Evolutionary conservation across 2,888 invertebrate species (phyloP).

Genomic region (Leucophenga maculata): DNA sequence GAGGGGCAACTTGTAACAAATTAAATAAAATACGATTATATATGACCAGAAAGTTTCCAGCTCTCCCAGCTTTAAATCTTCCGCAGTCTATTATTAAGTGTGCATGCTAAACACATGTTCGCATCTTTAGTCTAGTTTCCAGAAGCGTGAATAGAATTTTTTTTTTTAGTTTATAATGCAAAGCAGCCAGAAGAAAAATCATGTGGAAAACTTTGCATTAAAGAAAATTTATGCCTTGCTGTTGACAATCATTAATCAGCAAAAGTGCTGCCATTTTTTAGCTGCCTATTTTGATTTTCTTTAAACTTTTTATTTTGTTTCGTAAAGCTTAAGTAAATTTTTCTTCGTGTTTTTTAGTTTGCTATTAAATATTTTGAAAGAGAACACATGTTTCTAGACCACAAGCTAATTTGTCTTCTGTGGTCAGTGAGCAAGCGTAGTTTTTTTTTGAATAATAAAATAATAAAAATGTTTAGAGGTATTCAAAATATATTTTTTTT

Average conservation of each 20-base stretch:
- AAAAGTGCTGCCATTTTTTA: slow-evolving; percentile 37
- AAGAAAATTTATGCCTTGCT: slow-evolving; percentile 37
- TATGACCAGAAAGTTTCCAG: background rate
- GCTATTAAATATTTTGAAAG: slow-evolving; percentile 67
- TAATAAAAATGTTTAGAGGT: too few relatives aligned
- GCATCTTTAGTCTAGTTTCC: too few relatives aligned
- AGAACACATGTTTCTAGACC: slow-evolving; percentile 63
- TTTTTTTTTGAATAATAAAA: background rate
- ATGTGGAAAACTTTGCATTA: slow-evolving; percentile 47
- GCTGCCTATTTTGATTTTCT: slow-evolving; percentile 9
- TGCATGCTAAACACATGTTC: slow-evolving; percentile 20
- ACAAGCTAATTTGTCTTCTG: slow-evolving; percentile 60
- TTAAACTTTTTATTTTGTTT: slow-evolving; percentile 27
- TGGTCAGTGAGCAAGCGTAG: slow-evolving; percentile 20
- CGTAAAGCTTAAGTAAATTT: slow-evolving; percentile 31
- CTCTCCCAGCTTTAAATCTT: background rate
- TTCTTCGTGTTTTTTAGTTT: slow-evolving; percentile 29
- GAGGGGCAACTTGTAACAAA: slow-evolving; percentile 4
- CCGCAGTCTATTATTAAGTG: too few relatives aligned
- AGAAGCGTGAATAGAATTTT: too few relatives aligned
- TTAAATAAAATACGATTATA: too few relatives aligned
- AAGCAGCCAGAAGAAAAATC: background rate
- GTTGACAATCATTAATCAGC: slow-evolving; percentile 48
- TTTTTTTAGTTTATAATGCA: background rate
- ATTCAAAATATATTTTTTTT: too few relatives aligned